Evolutionary conservation across 2,113 vertebrate genomes (phyloP), one percentile per base, ranked within the genome.

Genomic region (Pelobates fuscus): DNA sequence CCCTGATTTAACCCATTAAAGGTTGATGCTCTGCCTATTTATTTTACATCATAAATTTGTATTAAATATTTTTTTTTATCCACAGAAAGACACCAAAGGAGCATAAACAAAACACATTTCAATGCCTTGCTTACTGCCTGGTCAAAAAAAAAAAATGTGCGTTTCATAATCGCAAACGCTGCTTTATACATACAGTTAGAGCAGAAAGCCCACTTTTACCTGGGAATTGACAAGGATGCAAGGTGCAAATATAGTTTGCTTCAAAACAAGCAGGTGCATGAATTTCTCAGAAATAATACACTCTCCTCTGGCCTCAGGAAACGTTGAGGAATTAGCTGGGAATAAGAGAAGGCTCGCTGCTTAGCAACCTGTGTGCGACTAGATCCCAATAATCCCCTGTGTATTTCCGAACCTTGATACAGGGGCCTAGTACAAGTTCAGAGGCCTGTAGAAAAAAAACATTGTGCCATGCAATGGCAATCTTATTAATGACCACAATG

Each of bases 341-440:
- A 77, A 77, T 77, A 77, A 52, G 73, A 77, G 73, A 68, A 77
- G 73, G 73, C 73, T 32, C 55, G 73, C 73, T 77, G 73, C 73
- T 58, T 77, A 77, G 73, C 73, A 77, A 77, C 73, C 57, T 77
- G 64, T 77, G 67, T 61, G 73, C 57, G 73, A 77, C 64, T 37
- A 77, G 73, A 77, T 68, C 64, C 65, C 64, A 54, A 55, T 77
- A 77, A 77, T 77, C 73, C 73, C 73, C 57, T 77, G 73, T 77
- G 73, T 68, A 54, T 77, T 68, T 57, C 73, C 73, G 61, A 77
- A 77, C 73, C 73, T 77, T 67, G 55, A 68, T 61, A 37, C 73
- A 68, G 64, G 73, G 73, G 65, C 73, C 73, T 68, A 58, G 41
- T 61, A 57, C 65, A 77, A 17, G 55, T 52, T 67, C 65, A 37